Evolutionary conservation across 2,797 vertebrate genomes (phyloP), one percentile per base, ranked within the genome.

Genomic region (Melanotaenia boesemani): DNA sequence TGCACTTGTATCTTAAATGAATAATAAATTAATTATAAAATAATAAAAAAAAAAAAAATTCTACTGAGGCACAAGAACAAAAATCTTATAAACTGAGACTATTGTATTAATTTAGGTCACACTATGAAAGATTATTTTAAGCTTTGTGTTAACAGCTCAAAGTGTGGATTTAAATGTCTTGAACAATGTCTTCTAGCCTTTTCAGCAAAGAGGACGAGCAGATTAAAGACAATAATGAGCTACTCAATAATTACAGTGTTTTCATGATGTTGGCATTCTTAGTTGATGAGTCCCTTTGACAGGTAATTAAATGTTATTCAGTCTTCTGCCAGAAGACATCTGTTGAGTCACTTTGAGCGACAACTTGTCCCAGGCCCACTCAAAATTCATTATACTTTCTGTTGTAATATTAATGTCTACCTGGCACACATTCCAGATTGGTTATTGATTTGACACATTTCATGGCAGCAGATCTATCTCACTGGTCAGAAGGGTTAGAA

Each of bases 281-380:
- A 22, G 39, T 72, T 76, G 88, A 88, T 77, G 67, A 73, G 74
- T 57, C 67, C 15, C 20, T 81, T 86, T 91, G 85, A 91, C 84
- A 81, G 81, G 80, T 87, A 88, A 89, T 90, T 84, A 83, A 86
- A 81, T 71, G 75, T 78, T 83, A 36, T 61, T 80, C 80, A 67
- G 67, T 83, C 67, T 86, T 87, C 76, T 67, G 80, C 70, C 65
- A 81, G 76, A 37, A 86, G 79, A 59, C 63, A 54, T 79, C 77
- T 84, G 85, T 81, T 85, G 83, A 87, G 69, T 76, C 79, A 76
- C 12, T 79, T 60, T 88, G 87, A 88, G 15, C 84, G 90, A 80
- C 88, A 84, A 26, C 74, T 63, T 63, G 63, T 85, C 81, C 20
- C 5, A 2, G 57, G 76, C 82, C 86, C 85, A 86, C 89, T 86